Base-by-base conservation (phyloP, 1,140 invertebrate genomes). In the Trichonephila inaurata region DNA sequence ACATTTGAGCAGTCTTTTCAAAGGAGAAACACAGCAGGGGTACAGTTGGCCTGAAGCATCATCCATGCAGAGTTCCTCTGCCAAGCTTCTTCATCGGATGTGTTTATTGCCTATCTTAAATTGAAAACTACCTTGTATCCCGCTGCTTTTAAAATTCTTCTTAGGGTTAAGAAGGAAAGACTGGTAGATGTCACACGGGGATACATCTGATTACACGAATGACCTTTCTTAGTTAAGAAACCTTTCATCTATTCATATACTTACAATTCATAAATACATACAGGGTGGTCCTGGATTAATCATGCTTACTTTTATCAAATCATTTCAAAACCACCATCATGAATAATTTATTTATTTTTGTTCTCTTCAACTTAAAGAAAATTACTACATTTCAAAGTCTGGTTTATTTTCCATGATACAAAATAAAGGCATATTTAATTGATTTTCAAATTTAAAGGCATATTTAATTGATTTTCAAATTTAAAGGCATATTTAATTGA, bases 271-370 rank as follows among this genome's bases (percentile, higher is more conserved):
- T 77, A 12, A 2, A 14, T 7, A 18, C 33, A 77, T 77, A 16
- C 72, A 7, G 33, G 72, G 72, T 77, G 72, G 72, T 77, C 72
- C 33, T 77, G 40, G 28, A 77, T 77, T 77, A 77, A 77, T 40
- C 72, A 77, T 3, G 72, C 18, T 16, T 28, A 28, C 16, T 33
- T 77, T 77, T 40, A 77, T 19, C 28, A 1, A 33, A 77, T 77
- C 16, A 33, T 77, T 77, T 77, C 72, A 77, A 40, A 77, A 77
- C 14, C 28, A 40, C 16, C 19, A 4, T 16, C 28, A 64, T 2
- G 21, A 18, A 64, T 18, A 2, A 64, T 51, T 51, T 51, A 51
- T 51, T 51, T 2, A 19, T 64, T 64, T 64, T 6, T 64, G 21
- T 64, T 64, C 6, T 1, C 12, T 62, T 62, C 16, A 21, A 62